Evolutionary conservation across 2,888 invertebrate genomes (phyloP), one percentile per base, ranked within the genome.

Genomic region (Dynastes grantii): DNA sequence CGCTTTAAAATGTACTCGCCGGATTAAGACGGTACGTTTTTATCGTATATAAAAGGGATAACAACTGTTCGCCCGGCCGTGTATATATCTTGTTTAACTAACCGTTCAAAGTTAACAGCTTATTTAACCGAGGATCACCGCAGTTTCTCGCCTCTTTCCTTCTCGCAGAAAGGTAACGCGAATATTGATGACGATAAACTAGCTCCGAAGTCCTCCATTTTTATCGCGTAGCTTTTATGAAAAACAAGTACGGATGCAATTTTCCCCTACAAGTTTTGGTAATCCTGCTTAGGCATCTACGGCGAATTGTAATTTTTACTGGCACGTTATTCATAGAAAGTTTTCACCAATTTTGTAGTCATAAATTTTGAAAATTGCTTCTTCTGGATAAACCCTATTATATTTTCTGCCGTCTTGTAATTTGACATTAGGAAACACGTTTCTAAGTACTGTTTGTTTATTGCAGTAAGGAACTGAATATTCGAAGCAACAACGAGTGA

Each of bases 1-100:
- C 86, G 87, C 87, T 89, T 89, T 88, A 88, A 88, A 88, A 88
- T 88, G 88, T 87, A 86, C 87, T 87, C 84, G 85, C 85, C 81
- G 87, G 88, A 88, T 88, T 88, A 88, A 85, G 84, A 85, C 79
- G 67, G 65, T 55, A 37, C 84, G 85, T 85, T 87, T 87, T 87
- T 85, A 85, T 86, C 85, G 85, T 61, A 45, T 61, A 75, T 83
- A 83, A 80, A 73, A 79, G 84, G 86, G 86, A 87, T 86, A 86
- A 86, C 85, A 86, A 87, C 85, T 86, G 77, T 27, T 77, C 55
- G 53, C 67, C 84, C 79, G 80, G 76, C 76, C 79, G 79, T 84
- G 85, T 87, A 86, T 75, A 75, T 86, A 87, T 88, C 87, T 86
- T 86, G 84, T 86, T 87, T 86, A 86, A 83, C 81, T 82, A 78